A percentile compares a stretch with the other conserved stretches of the same genome.
Evolutionary conservation across 1,140 invertebrate genomes (phyloP).

Genomic region (Saccostrea cuccullata): DNA sequence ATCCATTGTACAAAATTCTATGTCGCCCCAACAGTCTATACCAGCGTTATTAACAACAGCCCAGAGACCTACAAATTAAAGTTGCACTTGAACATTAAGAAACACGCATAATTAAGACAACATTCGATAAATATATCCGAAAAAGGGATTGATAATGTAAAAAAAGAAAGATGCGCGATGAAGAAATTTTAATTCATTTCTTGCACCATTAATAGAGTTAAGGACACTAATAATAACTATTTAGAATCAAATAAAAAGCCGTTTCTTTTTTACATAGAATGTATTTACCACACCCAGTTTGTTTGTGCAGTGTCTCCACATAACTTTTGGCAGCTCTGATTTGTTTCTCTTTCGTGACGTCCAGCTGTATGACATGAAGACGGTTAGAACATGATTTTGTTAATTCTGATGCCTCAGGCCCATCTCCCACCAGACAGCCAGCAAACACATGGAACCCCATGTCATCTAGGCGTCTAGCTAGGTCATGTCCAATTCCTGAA

Average conservation of each 20-base stretch:
- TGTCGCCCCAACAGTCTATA: constrained; percentile 91
- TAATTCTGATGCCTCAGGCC: constrained; percentile 75
- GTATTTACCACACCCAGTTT: not conserved
- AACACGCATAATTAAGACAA: too few species aligned
- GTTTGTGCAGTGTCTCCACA: not conserved
- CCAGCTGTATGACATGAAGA: constrained; percentile 67
- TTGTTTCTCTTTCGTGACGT: constrained; percentile 61
- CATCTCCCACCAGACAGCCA: constrained; percentile 82
- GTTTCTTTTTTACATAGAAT: too few species aligned
- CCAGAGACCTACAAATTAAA: constrained; percentile 67
- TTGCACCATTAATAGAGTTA: too few species aligned
- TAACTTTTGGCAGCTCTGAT: not conserved
- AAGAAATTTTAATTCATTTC: not conserved
- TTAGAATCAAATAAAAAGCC: too few species aligned
- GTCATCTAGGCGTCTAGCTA: constrained; percentile 75
- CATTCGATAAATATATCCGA: too few species aligned
- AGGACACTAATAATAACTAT: too few species aligned
- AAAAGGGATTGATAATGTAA: too few species aligned
- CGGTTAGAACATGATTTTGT: constrained; percentile 58
- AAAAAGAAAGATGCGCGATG: too few species aligned
- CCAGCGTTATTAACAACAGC: constrained; percentile 83
- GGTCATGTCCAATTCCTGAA: constrained; percentile 65
- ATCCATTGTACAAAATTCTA: constrained; percentile 88
- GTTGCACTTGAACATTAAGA: not conserved
- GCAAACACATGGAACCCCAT: constrained; percentile 81